phyloP scores from a whole-genome alignment of 2,888 invertebrate species.

The Caenorhabditis sulstoni region DNA sequence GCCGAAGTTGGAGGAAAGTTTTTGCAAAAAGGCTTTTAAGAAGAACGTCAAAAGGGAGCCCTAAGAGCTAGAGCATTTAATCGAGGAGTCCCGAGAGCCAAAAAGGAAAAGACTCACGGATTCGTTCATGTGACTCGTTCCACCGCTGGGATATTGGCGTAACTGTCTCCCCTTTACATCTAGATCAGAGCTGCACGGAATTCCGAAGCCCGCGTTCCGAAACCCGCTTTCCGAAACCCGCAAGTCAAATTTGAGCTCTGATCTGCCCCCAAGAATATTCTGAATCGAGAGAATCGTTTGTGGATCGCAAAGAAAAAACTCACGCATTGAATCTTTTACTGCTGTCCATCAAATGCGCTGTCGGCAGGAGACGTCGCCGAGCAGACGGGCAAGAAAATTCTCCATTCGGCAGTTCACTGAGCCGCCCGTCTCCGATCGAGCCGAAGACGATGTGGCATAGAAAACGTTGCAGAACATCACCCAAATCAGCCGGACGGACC shows the following conservation, averaged over 20 bases:
- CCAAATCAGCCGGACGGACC: constrained; percentile 36
- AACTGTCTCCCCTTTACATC: background rate
- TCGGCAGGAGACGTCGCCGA: constrained; percentile 45
- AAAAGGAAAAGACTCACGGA: background rate
- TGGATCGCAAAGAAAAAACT: constrained; percentile 32
- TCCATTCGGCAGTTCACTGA: constrained; percentile 47
- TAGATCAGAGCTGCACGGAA: too few relatives aligned
- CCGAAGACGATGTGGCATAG: constrained; percentile 24
- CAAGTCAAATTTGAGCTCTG: too few relatives aligned
- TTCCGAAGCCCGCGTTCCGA: too few relatives aligned
- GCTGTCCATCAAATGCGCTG: constrained; percentile 31
- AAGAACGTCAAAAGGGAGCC: constrained; percentile 53
- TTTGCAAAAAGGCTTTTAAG: constrained; percentile 68
- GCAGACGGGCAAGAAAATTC: constrained; percentile 39
- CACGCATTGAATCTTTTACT: constrained; percentile 8
- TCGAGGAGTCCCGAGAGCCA: constrained; percentile 8
- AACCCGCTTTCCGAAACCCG: too few relatives aligned
- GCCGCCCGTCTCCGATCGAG: constrained; percentile 23
- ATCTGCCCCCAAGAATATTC: constrained; percentile 12
- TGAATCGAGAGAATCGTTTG: constrained; percentile 38
- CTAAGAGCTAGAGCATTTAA: constrained; percentile 1
- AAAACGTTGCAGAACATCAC: constrained; percentile 52
- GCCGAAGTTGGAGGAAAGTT: constrained; percentile 70
- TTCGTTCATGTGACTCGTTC: constrained; percentile 10
- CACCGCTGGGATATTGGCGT: constrained; percentile 7